Percentiles rank a stretch among this genome's conserved stretches.
Evolutionary conservation across 1,140 invertebrate genomes (phyloP).

Genomic region (Pseudomyrmex pallidus): DNA sequence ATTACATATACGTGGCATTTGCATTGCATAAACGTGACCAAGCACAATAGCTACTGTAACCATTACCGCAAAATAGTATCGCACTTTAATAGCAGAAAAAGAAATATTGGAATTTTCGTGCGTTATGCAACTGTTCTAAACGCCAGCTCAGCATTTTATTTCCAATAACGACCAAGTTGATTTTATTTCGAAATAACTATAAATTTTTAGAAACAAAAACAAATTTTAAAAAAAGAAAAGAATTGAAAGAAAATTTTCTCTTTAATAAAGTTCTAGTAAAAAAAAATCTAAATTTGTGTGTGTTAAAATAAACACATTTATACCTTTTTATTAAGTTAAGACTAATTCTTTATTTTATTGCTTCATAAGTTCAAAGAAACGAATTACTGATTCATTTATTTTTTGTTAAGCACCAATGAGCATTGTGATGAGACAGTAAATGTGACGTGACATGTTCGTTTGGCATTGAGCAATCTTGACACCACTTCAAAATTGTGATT

Average conservation of each 20-base stretch:
- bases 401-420: too few relatives aligned
- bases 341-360: too few relatives aligned
- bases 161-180: background rate
- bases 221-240: background rate
- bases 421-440: background rate
- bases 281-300: background rate
- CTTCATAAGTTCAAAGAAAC: too few relatives aligned
- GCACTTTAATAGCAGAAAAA: background rate
- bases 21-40: background rate
- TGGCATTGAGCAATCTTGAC: background rate
- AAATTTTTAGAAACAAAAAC: background rate
- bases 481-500: conserved; percentile 5
- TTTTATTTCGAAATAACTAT: background rate
- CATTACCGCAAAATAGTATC: background rate
- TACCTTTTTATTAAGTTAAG: too few relatives aligned
- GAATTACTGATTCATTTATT: too few relatives aligned
- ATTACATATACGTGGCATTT: background rate
- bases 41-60: background rate
- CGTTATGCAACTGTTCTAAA: background rate
- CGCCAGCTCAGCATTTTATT: background rate
- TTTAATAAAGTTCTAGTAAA: background rate
- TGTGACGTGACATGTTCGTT: too few relatives aligned
- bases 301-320: too few relatives aligned
- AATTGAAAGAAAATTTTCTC: background rate
- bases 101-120: background rate